Conservation (phyloP, 2,797 vertebrate species). For the Pristis pectinata region DNA sequence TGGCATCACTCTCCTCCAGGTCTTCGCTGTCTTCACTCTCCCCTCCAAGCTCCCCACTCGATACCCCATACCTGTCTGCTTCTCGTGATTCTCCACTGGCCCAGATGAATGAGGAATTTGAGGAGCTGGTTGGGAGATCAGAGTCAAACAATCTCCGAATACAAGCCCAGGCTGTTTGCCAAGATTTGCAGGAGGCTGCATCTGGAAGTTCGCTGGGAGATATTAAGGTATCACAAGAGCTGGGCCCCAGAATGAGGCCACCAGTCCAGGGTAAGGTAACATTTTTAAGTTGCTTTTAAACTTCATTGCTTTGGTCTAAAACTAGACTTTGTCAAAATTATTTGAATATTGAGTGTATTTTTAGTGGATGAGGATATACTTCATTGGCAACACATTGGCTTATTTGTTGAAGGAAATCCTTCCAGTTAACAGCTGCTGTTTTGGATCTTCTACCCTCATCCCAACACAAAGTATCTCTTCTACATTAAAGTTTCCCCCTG, state of each 20-base stretch:
- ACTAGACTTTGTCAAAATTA: not conserved
- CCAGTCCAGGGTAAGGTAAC: constrained; percentile 44
- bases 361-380: not conserved
- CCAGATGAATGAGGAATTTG: constrained; percentile 83
- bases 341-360: not conserved
- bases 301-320: not conserved
- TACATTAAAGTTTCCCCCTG: not conserved
- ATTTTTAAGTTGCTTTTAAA: not conserved
- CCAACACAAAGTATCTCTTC: not conserved
- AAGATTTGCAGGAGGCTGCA: constrained; percentile 53
- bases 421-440: not conserved
- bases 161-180: constrained; percentile 58
- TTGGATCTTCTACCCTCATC: not conserved
- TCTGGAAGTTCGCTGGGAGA: constrained; percentile 55
- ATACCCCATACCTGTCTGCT: constrained; percentile 79
- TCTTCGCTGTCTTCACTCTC: constrained; percentile 93
- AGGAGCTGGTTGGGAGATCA: constrained; percentile 78
- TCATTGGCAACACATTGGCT: not conserved
- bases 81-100: constrained; percentile 81
- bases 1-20: constrained; percentile 88
- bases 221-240: constrained; percentile 65
- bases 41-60: constrained; percentile 91
- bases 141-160: constrained; percentile 73
- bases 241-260: constrained; percentile 54
- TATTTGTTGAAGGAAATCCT: not conserved